Percentiles rank a stretch among this genome's conserved stretches.
phyloP scores from a whole-genome alignment of 2,888 invertebrate species.

The Iselma pallidipennis region DNA sequence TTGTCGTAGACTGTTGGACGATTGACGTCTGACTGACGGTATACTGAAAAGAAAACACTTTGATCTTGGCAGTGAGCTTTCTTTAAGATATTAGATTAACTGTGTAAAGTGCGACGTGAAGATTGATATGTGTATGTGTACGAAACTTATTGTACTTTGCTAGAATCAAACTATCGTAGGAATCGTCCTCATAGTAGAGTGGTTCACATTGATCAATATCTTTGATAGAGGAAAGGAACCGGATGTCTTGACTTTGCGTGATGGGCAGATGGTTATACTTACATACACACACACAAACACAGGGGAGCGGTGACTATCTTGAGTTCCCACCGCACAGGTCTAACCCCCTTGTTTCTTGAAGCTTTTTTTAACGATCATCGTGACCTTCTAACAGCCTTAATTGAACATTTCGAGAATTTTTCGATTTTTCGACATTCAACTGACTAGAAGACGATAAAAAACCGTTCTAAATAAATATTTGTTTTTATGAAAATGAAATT shows the following conservation, averaged over 20 bases:
- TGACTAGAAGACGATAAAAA: too few relatives aligned
- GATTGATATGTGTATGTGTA: background rate
- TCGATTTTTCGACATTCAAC: too few relatives aligned
- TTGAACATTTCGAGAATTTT: background rate
- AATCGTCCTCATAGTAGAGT: too few relatives aligned
- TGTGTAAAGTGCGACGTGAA: background rate
- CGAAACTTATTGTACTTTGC: background rate
- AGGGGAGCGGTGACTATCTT: conserved; percentile 28
- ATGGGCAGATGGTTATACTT: conserved; percentile 29
- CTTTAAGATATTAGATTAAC: background rate
- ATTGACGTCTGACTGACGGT: conserved; percentile 7
- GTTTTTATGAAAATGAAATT: too few relatives aligned
- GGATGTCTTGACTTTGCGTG: conserved; percentile 41
- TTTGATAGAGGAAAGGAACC: conserved; percentile 35
- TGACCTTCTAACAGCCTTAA: background rate
- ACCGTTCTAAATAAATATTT: too few relatives aligned
- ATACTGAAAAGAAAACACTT: background rate
- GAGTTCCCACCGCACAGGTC: conserved; percentile 31
- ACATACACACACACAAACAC: background rate
- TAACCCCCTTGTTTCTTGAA: conserved; percentile 18
- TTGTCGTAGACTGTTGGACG: background rate
- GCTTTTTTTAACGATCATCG: conserved; percentile 18
- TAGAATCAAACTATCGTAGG: too few relatives aligned
- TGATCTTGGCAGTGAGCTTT: background rate
- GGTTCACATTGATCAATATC: background rate